Conservation (phyloP, 2,113 vertebrate genomes). For the Cardinalis cardinalis region DNA sequence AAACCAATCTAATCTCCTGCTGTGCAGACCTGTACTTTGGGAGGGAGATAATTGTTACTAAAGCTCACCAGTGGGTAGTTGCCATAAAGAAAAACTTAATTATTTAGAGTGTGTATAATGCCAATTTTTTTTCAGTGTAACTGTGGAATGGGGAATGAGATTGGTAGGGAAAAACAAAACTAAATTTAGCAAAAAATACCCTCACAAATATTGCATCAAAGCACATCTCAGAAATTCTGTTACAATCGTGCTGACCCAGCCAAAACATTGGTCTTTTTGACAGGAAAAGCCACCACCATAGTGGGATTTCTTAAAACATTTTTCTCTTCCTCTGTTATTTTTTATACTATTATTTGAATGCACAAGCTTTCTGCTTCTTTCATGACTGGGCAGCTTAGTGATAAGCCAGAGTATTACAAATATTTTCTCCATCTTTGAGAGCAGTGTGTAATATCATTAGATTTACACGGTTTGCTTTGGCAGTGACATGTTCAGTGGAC, state of each 20-base stretch:
- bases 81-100: background rate
- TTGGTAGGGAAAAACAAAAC: background rate
- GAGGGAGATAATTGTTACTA: constrained; percentile 25
- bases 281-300: background rate
- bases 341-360: background rate
- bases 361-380: background rate
- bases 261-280: background rate
- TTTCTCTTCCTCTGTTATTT: background rate
- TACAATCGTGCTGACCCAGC: background rate
- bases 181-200: background rate
- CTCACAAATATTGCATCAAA: background rate
- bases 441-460: background rate
- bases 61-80: background rate
- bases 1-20: constrained; percentile 24
- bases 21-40: background rate
- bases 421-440: constrained; percentile 34
- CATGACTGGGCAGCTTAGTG: constrained; percentile 30
- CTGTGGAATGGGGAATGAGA: background rate
- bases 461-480: constrained; percentile 34
- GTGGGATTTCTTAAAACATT: background rate
- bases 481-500: background rate
- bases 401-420: constrained; percentile 26
- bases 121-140: background rate
- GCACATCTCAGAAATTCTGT: background rate
- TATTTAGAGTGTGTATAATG: background rate